phyloP scores from a whole-genome alignment of 2,797 vertebrate genomes.

The Avahi laniger region DNA sequence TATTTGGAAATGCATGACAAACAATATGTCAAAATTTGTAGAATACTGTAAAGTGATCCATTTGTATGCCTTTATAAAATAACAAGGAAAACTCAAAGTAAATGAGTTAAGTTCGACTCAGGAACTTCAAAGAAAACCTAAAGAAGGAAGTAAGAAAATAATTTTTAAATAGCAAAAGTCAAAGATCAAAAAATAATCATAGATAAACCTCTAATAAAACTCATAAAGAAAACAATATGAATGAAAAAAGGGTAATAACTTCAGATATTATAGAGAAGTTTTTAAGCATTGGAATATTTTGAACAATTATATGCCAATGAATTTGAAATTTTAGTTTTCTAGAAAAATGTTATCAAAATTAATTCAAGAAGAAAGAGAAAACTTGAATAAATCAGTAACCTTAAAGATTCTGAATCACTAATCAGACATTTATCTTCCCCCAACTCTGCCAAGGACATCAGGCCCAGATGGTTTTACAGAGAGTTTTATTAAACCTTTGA shows the following conservation, averaged over 20 bases:
- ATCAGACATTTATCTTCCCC: neutral
- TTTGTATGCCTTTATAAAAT: neutral
- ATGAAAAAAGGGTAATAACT: neutral
- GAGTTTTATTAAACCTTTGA: neutral
- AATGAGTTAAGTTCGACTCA: neutral
- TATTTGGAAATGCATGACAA: neutral
- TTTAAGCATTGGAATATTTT: neutral
- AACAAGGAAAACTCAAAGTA: neutral
- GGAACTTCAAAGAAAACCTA: constrained; percentile 13
- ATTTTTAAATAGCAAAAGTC: constrained; percentile 23
- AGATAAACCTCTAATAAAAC: constrained; percentile 27
- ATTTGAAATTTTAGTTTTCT: constrained; percentile 50
- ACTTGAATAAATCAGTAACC: neutral
- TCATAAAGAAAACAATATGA: neutral
- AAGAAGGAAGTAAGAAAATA: constrained; percentile 25
- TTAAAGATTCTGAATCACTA: constrained; percentile 19
- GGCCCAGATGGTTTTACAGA: neutral
- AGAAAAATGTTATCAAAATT: constrained; percentile 30
- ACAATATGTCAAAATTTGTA: neutral
- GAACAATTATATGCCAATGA: neutral
- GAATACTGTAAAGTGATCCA: neutral
- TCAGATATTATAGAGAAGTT: neutral
- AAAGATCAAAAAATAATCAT: neutral
- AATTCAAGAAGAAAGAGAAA: constrained; percentile 51
- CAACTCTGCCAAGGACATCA: neutral